phyloP scores from a whole-genome alignment of 2,113 vertebrate species.

The Hyla sarda region DNA sequence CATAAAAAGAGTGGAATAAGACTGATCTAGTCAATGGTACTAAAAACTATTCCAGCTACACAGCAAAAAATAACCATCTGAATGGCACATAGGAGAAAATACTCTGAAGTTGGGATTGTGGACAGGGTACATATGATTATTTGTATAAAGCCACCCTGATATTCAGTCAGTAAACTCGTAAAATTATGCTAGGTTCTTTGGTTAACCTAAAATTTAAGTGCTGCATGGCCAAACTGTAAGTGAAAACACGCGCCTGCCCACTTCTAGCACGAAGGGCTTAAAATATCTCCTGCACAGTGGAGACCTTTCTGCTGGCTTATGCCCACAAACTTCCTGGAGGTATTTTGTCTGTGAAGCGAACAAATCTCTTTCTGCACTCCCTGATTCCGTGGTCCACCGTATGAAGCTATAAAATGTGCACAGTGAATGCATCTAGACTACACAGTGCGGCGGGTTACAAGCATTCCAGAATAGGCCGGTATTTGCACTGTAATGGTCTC shows the following conservation, averaged over 20 bases:
- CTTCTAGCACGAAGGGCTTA: constrained; percentile 68
- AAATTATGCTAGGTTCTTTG: constrained; percentile 66
- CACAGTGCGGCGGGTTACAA: constrained; percentile 72
- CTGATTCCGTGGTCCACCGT: constrained; percentile 70
- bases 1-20: neutral
- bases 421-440: constrained; percentile 85
- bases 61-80: neutral
- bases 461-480: constrained; percentile 63
- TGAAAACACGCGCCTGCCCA: constrained; percentile 71
- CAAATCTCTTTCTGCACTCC: constrained; percentile 70
- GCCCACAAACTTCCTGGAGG: constrained; percentile 73
- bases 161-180: constrained; percentile 68
- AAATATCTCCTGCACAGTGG: constrained; percentile 74
- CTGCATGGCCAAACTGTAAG: constrained; percentile 68
- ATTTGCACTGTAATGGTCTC: constrained; percentile 64
- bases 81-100: too few relatives aligned
- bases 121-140: constrained; percentile 67
- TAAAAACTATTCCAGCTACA: neutral
- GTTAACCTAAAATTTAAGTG: constrained; percentile 69
- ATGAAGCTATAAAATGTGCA: constrained; percentile 75
- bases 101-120: constrained; percentile 29
- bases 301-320: constrained; percentile 72
- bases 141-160: constrained; percentile 72
- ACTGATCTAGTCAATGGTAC: neutral
- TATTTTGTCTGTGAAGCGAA: constrained; percentile 70